Evolutionary conservation across 92 coral and sea anemone genomes (phyloP), one percentile per base, ranked within the genome.

Genomic region (Phenganax marumi): DNA sequence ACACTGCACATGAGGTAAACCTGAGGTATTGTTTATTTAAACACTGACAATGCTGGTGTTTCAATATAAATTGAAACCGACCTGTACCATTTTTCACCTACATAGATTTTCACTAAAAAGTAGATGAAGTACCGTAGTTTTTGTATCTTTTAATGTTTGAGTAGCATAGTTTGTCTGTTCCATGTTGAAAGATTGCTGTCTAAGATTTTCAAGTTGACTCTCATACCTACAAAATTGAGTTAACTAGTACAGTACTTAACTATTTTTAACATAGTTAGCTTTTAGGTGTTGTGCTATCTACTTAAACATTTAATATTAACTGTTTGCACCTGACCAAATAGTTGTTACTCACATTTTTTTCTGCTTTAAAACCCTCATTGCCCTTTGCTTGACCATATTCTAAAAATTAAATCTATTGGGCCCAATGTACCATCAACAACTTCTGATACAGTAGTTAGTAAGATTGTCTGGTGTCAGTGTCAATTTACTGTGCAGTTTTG

Each of bases 131-230:
- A 95, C 99, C 10, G 99, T 96, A 47, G 91, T 83, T 89, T 96
- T 91, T 43, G 99, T 96, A 70, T 96, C 99, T 78, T 96, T 96
- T 24, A 96, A 69, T 43, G 97, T 92, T 68, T 96, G 99, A 69
- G 99, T 96, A 4, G 99, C 89, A 77, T 80, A 96, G 88, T 96
- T 96, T 80, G 99, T 85, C 82, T 96, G 99, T 75, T 96, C 99
- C 99, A 96, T 96, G 82, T 96, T 96, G 75, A 96, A 96, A 8
- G 99, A 96, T 81, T 96, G 99, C 81, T 96, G 97, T 18, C 99
- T 86, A 56, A 95, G 93, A 76, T 92, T 88, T 64, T 96, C 99
- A 19, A 96, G 93, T 74, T 96, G 99, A 81, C 84, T 90, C 84
- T 96, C 99, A 70, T 96, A 96, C 88, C 99, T 96, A 81, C 8